These are phyloP conservation scores for Melipona quadrifasciata DNA, from an alignment of 1,140 invertebrate genomes.

Conservation along the genomic window DNA sequence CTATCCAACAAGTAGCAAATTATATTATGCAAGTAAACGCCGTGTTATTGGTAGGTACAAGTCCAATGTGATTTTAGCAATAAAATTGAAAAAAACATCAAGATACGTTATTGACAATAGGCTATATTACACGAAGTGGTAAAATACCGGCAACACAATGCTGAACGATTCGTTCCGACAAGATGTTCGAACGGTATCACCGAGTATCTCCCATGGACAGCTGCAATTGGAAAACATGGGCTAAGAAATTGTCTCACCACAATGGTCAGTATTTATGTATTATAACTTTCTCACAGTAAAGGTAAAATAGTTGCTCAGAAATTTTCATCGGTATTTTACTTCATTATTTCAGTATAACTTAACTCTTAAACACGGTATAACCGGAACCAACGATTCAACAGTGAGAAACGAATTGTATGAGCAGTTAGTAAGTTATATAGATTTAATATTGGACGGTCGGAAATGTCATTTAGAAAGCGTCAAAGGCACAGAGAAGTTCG, in stretches of 20 bases:
- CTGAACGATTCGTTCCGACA: constrained; percentile 80
- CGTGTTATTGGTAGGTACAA: constrained; percentile 81
- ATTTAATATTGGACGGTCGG: constrained; percentile 89
- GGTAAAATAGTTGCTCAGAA: not conserved
- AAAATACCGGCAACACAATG: constrained; percentile 83
- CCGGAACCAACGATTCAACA: constrained; percentile 81
- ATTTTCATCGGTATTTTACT: constrained; percentile 22
- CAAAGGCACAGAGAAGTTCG: constrained; percentile 83
- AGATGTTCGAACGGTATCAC: constrained; percentile 72
- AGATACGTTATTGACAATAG: constrained; percentile 62
- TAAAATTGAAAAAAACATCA: not conserved
- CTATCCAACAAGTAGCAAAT: constrained; percentile 81
- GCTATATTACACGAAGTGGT: constrained; percentile 83
- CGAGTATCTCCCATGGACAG: constrained; percentile 87
- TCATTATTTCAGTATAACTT: constrained; percentile 79
- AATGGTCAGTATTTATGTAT: constrained; percentile 74
- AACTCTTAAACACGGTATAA: constrained; percentile 84
- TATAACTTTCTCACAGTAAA: not conserved
- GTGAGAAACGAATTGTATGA: constrained; percentile 84
- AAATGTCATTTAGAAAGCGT: constrained; percentile 88
- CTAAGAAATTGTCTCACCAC: constrained; percentile 82
- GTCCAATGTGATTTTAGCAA: not conserved
- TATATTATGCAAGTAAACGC: constrained; percentile 83
- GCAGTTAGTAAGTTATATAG: constrained; percentile 88
- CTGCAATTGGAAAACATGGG: constrained; percentile 82